Conservation (phyloP, 2,797 vertebrate genomes). For the Semotilus atromaculatus region DNA sequence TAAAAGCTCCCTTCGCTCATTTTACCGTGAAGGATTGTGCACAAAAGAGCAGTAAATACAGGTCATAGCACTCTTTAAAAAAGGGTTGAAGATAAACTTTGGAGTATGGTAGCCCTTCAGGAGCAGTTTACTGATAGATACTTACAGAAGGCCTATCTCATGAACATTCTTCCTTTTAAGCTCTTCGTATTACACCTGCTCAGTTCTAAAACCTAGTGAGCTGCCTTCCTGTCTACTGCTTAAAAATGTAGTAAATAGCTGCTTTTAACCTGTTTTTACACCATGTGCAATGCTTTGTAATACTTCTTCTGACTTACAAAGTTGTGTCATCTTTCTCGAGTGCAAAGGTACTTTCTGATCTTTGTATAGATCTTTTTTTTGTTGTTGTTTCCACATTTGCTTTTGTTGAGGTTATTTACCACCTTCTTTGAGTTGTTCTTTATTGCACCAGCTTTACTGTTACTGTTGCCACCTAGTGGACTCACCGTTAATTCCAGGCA, state of each 20-base stretch:
- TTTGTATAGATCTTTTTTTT: not conserved
- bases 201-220: not conserved
- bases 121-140: not conserved
- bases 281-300: not conserved
- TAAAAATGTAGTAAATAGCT: not conserved
- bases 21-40: not conserved
- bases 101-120: not conserved
- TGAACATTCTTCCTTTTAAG: not conserved
- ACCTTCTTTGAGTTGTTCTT: not conserved
- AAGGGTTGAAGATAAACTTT: not conserved
- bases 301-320: not conserved
- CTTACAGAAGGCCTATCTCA: not conserved
- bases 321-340: not conserved
- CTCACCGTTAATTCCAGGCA: not conserved
- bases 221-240: not conserved
- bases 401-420: not conserved
- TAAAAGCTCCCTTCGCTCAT: not conserved
- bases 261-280: not conserved
- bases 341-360: not conserved
- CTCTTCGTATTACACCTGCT: not conserved
- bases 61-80: not conserved
- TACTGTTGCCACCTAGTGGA: constrained; percentile 4
- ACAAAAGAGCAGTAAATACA: not conserved
- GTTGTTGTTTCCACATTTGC: not conserved
- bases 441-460: not conserved